phyloP scores from a whole-genome alignment of 1,140 invertebrate species.

The Bombus waltoni region DNA sequence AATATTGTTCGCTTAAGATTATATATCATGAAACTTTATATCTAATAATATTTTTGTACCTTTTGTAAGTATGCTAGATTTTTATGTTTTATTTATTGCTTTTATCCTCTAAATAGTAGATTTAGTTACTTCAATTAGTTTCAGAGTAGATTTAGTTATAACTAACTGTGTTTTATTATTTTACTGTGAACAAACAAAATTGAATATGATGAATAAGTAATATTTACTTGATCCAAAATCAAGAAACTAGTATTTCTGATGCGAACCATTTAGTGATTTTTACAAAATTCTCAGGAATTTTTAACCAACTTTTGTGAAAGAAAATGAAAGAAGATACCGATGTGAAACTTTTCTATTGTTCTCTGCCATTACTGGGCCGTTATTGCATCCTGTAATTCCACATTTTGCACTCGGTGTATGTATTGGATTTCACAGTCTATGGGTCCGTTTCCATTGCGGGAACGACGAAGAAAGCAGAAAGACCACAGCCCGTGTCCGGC shows the following conservation, averaged over 20 bases:
- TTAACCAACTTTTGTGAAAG: not conserved
- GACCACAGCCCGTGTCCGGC: conserved; percentile 56
- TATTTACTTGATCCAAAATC: not conserved
- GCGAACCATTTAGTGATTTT: not conserved
- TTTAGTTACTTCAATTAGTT: no score
- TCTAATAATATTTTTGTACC: no score
- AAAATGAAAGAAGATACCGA: not conserved
- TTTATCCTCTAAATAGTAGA: no score
- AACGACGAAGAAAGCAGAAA: conserved; percentile 71
- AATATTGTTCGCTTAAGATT: no score
- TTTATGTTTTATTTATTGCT: no score
- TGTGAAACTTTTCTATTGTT: not conserved
- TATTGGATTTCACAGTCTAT: conserved; percentile 41
- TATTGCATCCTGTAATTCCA: not conserved
- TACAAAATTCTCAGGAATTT: not conserved
- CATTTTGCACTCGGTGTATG: not conserved
- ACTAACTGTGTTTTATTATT: not conserved
- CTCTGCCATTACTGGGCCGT: not conserved
- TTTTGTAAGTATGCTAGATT: no score
- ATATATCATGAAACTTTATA: no score
- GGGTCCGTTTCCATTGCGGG: conserved; percentile 48
- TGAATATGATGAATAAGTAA: not conserved
- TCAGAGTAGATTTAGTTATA: no score
- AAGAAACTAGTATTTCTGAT: not conserved
- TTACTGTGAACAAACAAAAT: not conserved